Evolutionary conservation across 35 echinoderm and acorn worm genomes (phyloP).

Genomic region (Ophiothrix spiculata): DNA sequence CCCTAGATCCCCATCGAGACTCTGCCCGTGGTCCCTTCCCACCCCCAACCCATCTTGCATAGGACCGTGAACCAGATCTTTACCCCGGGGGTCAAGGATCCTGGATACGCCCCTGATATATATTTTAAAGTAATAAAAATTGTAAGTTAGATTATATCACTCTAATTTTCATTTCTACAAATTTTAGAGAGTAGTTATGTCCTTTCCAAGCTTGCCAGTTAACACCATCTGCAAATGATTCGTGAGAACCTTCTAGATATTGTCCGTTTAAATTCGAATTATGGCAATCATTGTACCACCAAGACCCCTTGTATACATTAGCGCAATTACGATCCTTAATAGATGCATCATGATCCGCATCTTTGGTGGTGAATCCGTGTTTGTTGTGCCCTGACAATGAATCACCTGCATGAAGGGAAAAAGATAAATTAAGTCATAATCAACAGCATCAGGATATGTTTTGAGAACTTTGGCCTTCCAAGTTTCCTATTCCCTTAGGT

Average conservation of each 20-base stretch:
- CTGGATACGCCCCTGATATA: too few species aligned
- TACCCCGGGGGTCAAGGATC: too few species aligned
- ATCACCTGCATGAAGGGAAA: background rate
- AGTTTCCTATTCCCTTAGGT: too few species aligned
- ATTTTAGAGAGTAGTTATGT: slow-evolving; percentile 71
- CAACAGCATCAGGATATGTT: too few species aligned
- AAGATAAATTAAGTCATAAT: too few species aligned
- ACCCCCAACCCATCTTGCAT: too few species aligned
- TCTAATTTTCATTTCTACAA: slow-evolving; percentile 80
- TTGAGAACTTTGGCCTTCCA: too few species aligned
- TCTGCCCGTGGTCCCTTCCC: too few species aligned
- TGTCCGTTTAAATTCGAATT: slow-evolving; percentile 76
- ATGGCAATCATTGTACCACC: slow-evolving; percentile 90
- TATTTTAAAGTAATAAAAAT: too few species aligned
- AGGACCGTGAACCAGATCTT: too few species aligned
- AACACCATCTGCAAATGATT: slow-evolving; percentile 62
- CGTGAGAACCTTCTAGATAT: slow-evolving; percentile 49
- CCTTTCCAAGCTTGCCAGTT: slow-evolving; percentile 78
- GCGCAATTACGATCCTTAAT: slow-evolving; percentile 61
- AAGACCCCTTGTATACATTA: slow-evolving; percentile 60
- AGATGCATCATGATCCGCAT: background rate
- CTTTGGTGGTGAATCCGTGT: background rate
- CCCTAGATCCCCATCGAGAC: too few species aligned
- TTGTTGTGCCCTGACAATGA: background rate
- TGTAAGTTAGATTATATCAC: too few species aligned